Evolutionary conservation across 2,888 invertebrate species (phyloP).

Genomic region (Drosophila nr. fundita): DNA sequence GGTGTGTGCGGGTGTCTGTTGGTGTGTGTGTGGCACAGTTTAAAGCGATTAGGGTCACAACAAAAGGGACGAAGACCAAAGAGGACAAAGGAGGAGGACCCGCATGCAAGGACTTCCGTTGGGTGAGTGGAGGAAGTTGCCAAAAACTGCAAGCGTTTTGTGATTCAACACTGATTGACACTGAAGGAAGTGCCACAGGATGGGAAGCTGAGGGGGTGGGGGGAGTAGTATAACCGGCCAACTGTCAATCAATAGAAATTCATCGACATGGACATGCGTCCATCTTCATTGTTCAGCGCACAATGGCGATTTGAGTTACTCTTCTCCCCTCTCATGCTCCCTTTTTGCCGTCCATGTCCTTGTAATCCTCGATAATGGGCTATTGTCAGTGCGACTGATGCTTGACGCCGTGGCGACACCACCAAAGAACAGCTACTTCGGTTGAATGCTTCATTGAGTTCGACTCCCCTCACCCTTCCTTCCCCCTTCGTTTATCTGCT

Average conservation of each 20-base stretch:
- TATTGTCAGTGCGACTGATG: conserved; percentile 64
- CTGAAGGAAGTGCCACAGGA: conserved; percentile 11
- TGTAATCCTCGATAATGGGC: conserved; percentile 76
- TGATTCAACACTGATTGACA: conserved; percentile 78
- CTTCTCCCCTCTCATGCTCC: neutral
- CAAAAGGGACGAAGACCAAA: conserved; percentile 20
- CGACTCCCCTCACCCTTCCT: neutral
- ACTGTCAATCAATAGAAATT: conserved; percentile 69
- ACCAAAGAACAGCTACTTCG: conserved; percentile 43
- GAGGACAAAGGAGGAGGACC: conserved; percentile 42
- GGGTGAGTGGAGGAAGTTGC: conserved; percentile 72
- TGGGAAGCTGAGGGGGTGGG: neutral
- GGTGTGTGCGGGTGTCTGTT: conserved; percentile 4
- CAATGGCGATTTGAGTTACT: conserved; percentile 61
- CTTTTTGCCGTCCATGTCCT: conserved; percentile 30
- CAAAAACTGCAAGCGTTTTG: conserved; percentile 63
- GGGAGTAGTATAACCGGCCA: conserved; percentile 28
- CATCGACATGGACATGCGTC: conserved; percentile 57
- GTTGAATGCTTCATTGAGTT: conserved; percentile 23
- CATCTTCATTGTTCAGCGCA: conserved; percentile 59
- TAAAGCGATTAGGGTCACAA: conserved; percentile 79
- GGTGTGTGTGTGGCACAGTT: conserved; percentile 57
- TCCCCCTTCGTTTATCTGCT: conserved; percentile 2
- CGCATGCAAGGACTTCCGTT: conserved; percentile 70
- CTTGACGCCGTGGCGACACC: conserved; percentile 46